phyloP scores from a whole-genome alignment of 1,140 invertebrate genomes.

The Trichomalopsis sarcophagae region DNA sequence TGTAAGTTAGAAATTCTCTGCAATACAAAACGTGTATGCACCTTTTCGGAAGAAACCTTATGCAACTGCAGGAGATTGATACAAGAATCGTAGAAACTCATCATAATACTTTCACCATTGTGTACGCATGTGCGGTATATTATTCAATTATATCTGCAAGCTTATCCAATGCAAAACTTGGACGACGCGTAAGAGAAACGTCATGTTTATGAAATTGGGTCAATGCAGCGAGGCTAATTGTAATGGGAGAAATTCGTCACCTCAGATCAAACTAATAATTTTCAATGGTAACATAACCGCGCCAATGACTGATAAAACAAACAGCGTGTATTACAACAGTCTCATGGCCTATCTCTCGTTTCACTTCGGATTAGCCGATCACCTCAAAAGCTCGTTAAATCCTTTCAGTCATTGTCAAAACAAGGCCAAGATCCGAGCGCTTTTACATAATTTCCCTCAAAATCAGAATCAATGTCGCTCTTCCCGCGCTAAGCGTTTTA shows the following conservation, averaged over 20 bases:
- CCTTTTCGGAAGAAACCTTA: not conserved
- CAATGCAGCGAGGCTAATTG: not conserved
- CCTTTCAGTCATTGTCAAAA: not conserved
- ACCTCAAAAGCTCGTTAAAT: too few species aligned
- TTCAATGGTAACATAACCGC: not conserved
- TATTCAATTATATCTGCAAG: not conserved
- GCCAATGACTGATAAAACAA: too few species aligned
- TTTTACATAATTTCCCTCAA: not conserved
- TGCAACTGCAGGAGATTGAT: too few species aligned
- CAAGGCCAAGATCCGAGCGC: not conserved
- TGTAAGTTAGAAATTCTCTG: not conserved
- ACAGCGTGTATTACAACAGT: too few species aligned
- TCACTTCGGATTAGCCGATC: not conserved
- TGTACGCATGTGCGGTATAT: not conserved
- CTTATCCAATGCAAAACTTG: not conserved
- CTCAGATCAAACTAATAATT: not conserved
- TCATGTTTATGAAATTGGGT: not conserved
- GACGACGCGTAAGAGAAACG: not conserved
- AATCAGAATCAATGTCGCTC: not conserved
- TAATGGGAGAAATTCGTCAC: not conserved
- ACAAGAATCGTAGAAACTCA: not conserved
- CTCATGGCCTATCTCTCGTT: not conserved
- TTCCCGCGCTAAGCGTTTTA: not conserved
- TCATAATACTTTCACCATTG: not conserved
- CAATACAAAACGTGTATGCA: not conserved